Conservation (phyloP, 2,888 invertebrate species). For the Pachycephus smyrnensis region DNA sequence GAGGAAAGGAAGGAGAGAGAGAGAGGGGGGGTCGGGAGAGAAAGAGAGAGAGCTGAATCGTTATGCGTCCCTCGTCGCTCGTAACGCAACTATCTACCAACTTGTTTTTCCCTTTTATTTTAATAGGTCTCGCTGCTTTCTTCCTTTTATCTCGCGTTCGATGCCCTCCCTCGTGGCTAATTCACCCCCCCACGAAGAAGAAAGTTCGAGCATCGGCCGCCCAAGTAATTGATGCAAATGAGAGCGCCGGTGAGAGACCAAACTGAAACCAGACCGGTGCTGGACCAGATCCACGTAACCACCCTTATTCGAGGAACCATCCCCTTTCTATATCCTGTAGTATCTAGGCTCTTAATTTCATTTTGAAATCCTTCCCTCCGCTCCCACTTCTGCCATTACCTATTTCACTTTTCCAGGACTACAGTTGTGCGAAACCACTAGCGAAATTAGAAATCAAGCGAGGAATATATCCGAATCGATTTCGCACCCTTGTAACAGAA, state of each 20-base stretch:
- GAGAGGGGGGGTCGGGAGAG: conserved; percentile 3
- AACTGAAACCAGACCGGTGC: not conserved
- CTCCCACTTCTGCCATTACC: not conserved
- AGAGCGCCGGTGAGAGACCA: conserved; percentile 29
- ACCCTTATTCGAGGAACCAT: not conserved
- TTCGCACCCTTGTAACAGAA: not conserved
- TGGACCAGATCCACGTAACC: not conserved
- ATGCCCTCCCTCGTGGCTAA: conserved; percentile 57
- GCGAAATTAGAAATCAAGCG: not conserved
- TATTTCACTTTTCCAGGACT: not conserved
- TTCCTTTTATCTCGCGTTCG: conserved; percentile 52
- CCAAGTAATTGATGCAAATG: conserved; percentile 63
- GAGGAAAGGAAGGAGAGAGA: conserved; percentile 18
- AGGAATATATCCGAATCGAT: not conserved
- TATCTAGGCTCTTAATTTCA: not conserved
- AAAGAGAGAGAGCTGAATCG: conserved; percentile 38
- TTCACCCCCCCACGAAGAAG: conserved; percentile 47
- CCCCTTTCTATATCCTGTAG: not conserved
- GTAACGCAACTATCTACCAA: conserved; percentile 63
- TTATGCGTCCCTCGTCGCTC: conserved; percentile 64
- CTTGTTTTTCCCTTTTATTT: conserved; percentile 63
- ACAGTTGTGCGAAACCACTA: not conserved
- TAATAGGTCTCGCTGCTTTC: conserved; percentile 50
- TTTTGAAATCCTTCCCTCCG: not conserved
- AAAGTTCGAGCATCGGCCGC: conserved; percentile 45